Evolutionary conservation across 2,888 invertebrate species (phyloP), one percentile per base, ranked within the genome.

Genomic region (Agonum fuliginosum): DNA sequence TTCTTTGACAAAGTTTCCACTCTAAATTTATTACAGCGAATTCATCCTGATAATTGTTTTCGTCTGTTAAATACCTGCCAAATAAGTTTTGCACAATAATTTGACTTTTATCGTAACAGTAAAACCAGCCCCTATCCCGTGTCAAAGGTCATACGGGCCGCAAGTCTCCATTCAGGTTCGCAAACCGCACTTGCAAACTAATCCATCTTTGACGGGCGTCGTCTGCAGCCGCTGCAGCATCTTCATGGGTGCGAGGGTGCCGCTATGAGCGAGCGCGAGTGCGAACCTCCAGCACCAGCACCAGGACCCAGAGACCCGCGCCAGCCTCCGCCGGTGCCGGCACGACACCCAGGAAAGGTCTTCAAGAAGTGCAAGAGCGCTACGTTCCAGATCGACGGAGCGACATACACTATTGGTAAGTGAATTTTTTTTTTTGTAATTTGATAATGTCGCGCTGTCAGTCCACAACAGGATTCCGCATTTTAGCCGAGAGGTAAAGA

Each of bases 351-450:
- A 75, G 85, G 84, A 75, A 91, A 92, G 83, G 86, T 92, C 79
- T 92, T 93, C 87, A 93, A 93, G 89, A 95, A 95, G 87, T 95
- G 95, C 89, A 94, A 95, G 88, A 95, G 95, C 86, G 95, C 95
- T 71, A 95, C 95, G 79, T 95, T 95, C 86, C 94, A 94, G 83
- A 91, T 95, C 86, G 95, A 95, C 88, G 95, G 95, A 85, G 94
- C 94, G 81, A 94, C 94, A 80, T 95, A 95, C 84, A 95, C 94
- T 80, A 95, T 95, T 88, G 95, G 95, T 95, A 88, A 90, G 90
- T 88, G 22, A 24, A 72, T 72, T 30, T 46, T 12, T 22, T 41
- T 41, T 41, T 8, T 2, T 24, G 17, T 70, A 67, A 67, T 19
- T 34, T 67, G 20, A n/a, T 46, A 46, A 46, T 8, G 46, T 46